Conservation (phyloP, 1,140 invertebrate genomes). For the Orchestia grillus region DNA sequence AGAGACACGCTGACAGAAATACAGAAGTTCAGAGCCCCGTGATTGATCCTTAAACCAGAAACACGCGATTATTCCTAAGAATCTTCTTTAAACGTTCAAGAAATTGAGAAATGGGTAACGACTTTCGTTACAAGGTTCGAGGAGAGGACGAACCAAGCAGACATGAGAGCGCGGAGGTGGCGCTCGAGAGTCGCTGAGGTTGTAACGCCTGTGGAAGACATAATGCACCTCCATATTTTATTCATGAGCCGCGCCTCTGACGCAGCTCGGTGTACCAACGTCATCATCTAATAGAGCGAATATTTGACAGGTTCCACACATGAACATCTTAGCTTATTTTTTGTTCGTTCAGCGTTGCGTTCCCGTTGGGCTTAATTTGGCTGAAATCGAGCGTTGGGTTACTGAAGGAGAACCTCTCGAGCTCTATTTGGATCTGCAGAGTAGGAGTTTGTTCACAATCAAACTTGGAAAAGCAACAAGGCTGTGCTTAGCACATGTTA, state of each 20-base stretch:
- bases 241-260: slow-evolving; percentile 12
- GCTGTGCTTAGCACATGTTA: too few species aligned
- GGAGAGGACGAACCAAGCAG: neutral
- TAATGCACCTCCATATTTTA: slow-evolving; percentile 3
- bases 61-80: too few species aligned
- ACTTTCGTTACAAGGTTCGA: too few species aligned
- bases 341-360: neutral
- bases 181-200: neutral
- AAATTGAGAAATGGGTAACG: too few species aligned
- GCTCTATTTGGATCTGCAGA: neutral
- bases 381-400: neutral
- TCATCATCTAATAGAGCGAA: slow-evolving; percentile 32
- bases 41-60: neutral
- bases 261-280: neutral
- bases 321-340: neutral
- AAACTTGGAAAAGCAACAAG: too few species aligned
- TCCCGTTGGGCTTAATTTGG: neutral
- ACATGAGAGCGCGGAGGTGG: neutral
- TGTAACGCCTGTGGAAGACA: neutral
- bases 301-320: neutral
- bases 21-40: neutral
- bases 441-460: too few species aligned
- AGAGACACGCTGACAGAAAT: neutral
- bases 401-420: neutral
- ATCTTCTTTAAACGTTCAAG: too few species aligned